Base-by-base conservation (phyloP, 2,888 invertebrate species). In the Parapristionchus giblindavisi region DNA sequence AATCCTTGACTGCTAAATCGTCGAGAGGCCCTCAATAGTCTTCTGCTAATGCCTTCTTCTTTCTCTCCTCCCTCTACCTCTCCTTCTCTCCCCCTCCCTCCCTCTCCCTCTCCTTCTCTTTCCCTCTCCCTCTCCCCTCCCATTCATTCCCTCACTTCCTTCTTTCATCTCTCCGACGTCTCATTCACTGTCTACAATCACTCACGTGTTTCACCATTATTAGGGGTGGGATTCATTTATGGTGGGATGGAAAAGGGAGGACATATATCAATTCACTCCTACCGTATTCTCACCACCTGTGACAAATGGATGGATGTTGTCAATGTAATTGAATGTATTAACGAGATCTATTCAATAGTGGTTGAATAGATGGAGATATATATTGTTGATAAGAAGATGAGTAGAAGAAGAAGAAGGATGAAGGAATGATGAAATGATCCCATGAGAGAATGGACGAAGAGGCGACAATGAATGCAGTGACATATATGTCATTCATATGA, bases 391-490 rank as follows among this genome's bases (percentile, higher is more conserved):
- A 40, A 61, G 34, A 27, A 40, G 40, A 38, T 61, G 61, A n/a
- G 40, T 21, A 36, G 40, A 32, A 58, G 32, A 34, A 17, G 1
- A 21, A 32, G 11, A 14, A n/a, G 32, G 58, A 27, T 36, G 27
- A 11, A 6, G 40, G 48, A 48, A 1, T 27, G 48, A 21, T 21
- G 48, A 24, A 34, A 14, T 8, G 65, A 66, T 27, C 1, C 36
- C 48, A 68, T 48, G 68, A 68, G 21, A 27, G 68, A 68, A 27
- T 32, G 52, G 51, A 51, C 68, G 29, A n/a, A 34, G 51, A 68
- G 52, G 68, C 52, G 68, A 68, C 68, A 68, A 68, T 52, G 27
- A 52, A 65, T 14, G 63, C 29, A 65, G 32, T 65, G 63, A 65
- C 63, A 65, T 11, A 24, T 17, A 43, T 43, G 48, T 14, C 21